Base-by-base conservation (phyloP, 2,888 invertebrate genomes). In the Lasiommata megera region DNA sequence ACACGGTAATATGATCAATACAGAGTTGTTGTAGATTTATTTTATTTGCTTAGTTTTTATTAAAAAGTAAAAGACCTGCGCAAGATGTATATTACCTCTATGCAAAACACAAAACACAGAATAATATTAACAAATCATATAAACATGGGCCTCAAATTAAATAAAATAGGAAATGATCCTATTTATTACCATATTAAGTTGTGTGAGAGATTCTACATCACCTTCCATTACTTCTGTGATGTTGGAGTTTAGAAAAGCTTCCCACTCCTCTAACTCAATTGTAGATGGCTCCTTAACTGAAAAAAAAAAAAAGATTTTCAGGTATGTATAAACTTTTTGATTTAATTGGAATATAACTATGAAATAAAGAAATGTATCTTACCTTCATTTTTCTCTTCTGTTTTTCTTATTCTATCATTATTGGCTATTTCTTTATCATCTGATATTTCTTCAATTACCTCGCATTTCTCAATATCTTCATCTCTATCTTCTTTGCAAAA, bases 251-350 rank as follows among this genome's bases (percentile, higher is more conserved):
- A 97, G 82, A 79, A 97, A 97, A 0, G 95, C 96, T 63, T 96
- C 90, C 97, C 96, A 97, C 80, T 97, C 97, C 64, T 97, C 96
- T 65, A 95, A 93, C 78, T 97, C 96, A 60, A 96, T 95, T 2
- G 95, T 94, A 1, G 93, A 91, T 41, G 92, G 93, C 69, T 88
- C 88, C 67, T 85, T 87, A 8, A 78, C 88, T 90, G 76, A 72
- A 79, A 61, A 1, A 46, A 7, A 56, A n/a, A n/a, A n/a, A n/a
- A n/a, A n/a, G n/a, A n/a, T n/a, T n/a, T n/a, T n/a, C 40, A 6
- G 58, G 14, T 18, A 34, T 47, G 18, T 17, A 12, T 12, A 34
- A 11, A 8, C 16, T 11, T 11, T 44, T 11, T 12, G 16, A 23
- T 9, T 0, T 37, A 18, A 0, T n/a, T 23, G 2, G 6, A 44